Evolutionary conservation across 1,140 invertebrate genomes (phyloP).

Genomic region (Drosophila pectinifera): DNA sequence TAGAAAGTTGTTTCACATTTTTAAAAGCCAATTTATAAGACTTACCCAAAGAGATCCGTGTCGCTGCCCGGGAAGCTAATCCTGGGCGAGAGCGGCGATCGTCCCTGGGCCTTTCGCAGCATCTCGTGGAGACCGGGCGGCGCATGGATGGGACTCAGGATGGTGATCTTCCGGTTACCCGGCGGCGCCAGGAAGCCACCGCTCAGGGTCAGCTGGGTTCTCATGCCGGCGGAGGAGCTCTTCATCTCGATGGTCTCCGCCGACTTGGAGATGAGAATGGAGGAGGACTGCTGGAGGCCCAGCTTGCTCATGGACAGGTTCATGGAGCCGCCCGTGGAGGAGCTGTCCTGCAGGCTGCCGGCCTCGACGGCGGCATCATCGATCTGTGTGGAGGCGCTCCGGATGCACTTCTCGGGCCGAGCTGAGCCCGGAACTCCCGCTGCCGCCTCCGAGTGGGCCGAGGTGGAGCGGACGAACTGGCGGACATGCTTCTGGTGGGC

Average conservation of each 20-base stretch:
- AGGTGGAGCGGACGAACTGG: conserved; percentile 83
- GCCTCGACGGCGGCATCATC: conserved; percentile 60
- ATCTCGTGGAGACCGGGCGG: conserved; percentile 82
- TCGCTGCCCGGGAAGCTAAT: conserved; percentile 84
- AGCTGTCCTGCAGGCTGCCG: conserved; percentile 11
- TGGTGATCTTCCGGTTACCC: conserved; percentile 81
- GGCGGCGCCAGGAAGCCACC: conserved; percentile 82
- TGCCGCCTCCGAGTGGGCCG: conserved; percentile 82
- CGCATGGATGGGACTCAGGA: conserved; percentile 81
- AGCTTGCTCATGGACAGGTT: conserved; percentile 74
- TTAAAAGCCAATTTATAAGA: conserved; percentile 6
- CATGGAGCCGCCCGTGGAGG: conserved; percentile 44
- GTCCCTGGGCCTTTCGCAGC: conserved; percentile 69
- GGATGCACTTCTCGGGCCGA: conserved; percentile 78
- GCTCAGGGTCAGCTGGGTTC: conserved; percentile 81
- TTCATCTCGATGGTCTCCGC: conserved; percentile 84
- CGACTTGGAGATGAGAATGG: conserved; percentile 84
- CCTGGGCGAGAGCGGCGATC: conserved; percentile 80
- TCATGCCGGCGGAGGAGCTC: conserved; percentile 70
- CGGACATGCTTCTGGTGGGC: conserved; percentile 84
- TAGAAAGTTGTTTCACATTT: too few relatives aligned
- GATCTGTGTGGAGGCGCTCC: conserved; percentile 83
- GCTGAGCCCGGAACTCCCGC: conserved; percentile 45
- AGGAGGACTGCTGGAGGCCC: conserved; percentile 81
- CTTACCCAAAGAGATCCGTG: conserved; percentile 82